These are phyloP conservation scores for Choloepus hoffmanni DNA, from an alignment of 2,113 vertebrate genomes.

Conservation along the genomic window DNA sequence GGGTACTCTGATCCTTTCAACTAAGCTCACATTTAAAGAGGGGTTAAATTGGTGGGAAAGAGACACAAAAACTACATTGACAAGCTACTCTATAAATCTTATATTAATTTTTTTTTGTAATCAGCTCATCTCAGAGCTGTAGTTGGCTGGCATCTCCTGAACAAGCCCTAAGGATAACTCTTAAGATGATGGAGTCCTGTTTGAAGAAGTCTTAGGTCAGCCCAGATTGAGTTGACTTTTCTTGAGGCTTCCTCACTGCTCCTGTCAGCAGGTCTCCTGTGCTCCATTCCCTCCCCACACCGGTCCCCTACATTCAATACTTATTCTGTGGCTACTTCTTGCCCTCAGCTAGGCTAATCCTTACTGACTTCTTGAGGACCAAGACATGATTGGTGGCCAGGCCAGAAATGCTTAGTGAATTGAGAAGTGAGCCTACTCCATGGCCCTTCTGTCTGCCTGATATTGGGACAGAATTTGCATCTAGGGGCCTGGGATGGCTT, in stretches of 20 bases:
- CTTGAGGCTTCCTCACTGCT: not conserved
- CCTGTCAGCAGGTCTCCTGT: not conserved
- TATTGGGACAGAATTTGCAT: not conserved
- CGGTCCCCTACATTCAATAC: not conserved
- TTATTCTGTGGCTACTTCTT: not conserved
- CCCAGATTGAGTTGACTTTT: not conserved
- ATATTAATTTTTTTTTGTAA: not conserved
- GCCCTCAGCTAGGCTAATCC: not conserved
- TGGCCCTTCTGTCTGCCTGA: not conserved
- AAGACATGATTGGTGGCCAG: not conserved
- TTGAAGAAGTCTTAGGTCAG: constrained; percentile 15
- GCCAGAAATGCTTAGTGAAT: not conserved
- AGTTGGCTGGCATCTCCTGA: not conserved
- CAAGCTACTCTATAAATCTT: not conserved
- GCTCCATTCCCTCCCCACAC: not conserved
- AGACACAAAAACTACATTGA: not conserved
- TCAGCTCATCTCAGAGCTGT: not conserved
- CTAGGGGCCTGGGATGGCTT: not conserved
- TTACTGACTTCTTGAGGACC: not conserved
- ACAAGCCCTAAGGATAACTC: not conserved
- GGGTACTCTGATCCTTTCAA: not conserved
- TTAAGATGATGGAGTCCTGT: not conserved
- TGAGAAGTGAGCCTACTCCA: not conserved
- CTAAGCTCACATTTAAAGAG: not conserved
- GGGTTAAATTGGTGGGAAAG: not conserved